Conservation (phyloP, 37 sponge, comb jelly and placozoan species). For the Spongilla lacustris region DNA sequence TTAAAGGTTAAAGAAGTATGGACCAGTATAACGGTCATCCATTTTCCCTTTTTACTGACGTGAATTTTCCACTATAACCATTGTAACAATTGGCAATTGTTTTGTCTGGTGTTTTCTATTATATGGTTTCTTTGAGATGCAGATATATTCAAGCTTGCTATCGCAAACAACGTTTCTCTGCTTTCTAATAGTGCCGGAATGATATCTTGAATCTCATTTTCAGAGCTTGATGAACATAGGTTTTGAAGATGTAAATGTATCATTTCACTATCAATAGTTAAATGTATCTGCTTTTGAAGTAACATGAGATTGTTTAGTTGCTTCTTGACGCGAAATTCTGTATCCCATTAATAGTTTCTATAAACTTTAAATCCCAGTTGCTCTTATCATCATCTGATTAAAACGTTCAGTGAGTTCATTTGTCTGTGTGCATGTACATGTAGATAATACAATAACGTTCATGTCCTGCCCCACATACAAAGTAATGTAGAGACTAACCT, state of each 20-base stretch:
- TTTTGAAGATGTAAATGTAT: not conserved
- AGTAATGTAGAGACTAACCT: too few relatives aligned
- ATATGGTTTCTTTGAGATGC: too few relatives aligned
- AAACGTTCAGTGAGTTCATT: constrained; percentile 26
- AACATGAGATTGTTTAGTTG: constrained; percentile 31
- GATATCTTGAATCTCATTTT: constrained; percentile 4
- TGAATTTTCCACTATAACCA: constrained; percentile 49
- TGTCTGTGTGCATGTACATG: constrained; percentile 8
- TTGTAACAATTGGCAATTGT: constrained; percentile 4
- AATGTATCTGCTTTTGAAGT: constrained; percentile 19
- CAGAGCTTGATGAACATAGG: not conserved
- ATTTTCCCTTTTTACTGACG: constrained; percentile 43
- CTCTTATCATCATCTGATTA: constrained; percentile 15
- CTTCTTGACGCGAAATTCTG: constrained; percentile 9
- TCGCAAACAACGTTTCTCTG: constrained; percentile 8
- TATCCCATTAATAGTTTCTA: constrained; percentile 46
- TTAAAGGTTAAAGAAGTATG: constrained; percentile 35
- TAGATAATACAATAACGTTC: not conserved
- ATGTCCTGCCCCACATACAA: too few relatives aligned
- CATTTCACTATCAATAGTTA: constrained; percentile 29
- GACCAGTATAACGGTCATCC: constrained; percentile 42
- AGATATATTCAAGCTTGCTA: constrained; percentile 26
- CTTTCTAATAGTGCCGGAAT: constrained; percentile 1
- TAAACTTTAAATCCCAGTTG: constrained; percentile 38
- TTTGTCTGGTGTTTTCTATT: constrained; percentile 12